Evolutionary conservation across 2,113 vertebrate genomes (phyloP).

Genomic region (Crotalus helleri): DNA sequence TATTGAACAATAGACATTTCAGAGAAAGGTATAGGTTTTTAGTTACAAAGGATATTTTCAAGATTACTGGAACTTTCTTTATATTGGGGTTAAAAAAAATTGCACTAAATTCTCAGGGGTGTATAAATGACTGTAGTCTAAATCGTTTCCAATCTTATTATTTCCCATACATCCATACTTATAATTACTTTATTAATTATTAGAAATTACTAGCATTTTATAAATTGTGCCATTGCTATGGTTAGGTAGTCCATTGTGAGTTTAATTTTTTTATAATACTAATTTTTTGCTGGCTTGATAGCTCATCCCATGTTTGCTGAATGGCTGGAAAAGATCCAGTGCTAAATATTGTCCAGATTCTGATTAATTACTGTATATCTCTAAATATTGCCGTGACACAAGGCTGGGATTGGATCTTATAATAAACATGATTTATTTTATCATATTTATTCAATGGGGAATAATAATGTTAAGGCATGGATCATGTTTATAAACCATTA

Average conservation of each 20-base stretch:
- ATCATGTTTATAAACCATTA: not conserved
- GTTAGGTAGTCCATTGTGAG: not conserved
- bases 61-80: too few species aligned
- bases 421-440: not conserved
- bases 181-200: not conserved
- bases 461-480: not conserved
- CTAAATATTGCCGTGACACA: not conserved
- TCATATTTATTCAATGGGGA: not conserved
- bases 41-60: too few species aligned
- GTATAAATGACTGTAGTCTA: too few species aligned
- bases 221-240: not conserved
- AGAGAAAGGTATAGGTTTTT: too few species aligned
- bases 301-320: not conserved
- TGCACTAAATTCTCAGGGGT: too few species aligned
- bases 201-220: not conserved
- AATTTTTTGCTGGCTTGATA: not conserved
- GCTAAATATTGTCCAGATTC: not conserved
- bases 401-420: not conserved
- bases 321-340: not conserved
- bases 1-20: too few species aligned
- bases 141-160: too few species aligned
- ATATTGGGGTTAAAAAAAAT: too few species aligned
- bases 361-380: not conserved
- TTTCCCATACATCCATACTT: not conserved
- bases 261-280: not conserved